Base-by-base conservation (phyloP, 2,113 vertebrate species). In the Irena cyanogastra region DNA sequence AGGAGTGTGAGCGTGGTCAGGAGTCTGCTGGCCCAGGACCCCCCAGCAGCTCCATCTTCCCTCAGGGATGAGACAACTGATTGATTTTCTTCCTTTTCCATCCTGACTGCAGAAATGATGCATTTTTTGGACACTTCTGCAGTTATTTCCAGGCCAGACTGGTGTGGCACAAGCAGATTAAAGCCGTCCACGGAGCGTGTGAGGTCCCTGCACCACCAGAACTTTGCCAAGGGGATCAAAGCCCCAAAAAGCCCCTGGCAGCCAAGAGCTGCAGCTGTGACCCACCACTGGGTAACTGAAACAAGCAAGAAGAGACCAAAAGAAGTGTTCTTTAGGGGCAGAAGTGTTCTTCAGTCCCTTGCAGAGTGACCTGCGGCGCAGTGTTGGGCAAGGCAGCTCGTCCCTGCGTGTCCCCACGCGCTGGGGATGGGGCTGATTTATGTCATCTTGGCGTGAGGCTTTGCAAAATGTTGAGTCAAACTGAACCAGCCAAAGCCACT, bases 351-450 rank as follows among this genome's bases (percentile, higher is more conserved):
- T 39, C 5, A 1, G 49, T 33, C 90, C 63, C 94, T 83, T 80
- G 93, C 90, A 66, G 87, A 83, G 93, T 49, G 94, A 88, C 92
- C 95, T 66, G 39, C 11, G 17, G 93, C 52, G 0, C 80, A 66
- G 72, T 30, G 64, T 93, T 96, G 91, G 80, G 95, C 89, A 94
- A 97, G 91, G 49, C 71, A 7, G 76, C 72, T 47, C 41, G 1
- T 47, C 39, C 18, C 82, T 70, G 82, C 7, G 0, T 88, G 94
- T 35, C 87, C 86, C 61, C 70, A 13, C 7, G 6, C 59, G 0
- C 22, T 42, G 93, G 27, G 93, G 53, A 74, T 1, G 16, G 42
- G 37, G 7, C 3, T 83, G 90, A 95, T 96, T 95, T 93, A 86
- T 88, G 28, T 3, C 70, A 4, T 1, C 30, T 12, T 56, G 44